Percentiles rank a stretch among this genome's conserved stretches.
phyloP scores from a whole-genome alignment of 2,888 invertebrate species.

The Hirtodrosophila cameraria region DNA sequence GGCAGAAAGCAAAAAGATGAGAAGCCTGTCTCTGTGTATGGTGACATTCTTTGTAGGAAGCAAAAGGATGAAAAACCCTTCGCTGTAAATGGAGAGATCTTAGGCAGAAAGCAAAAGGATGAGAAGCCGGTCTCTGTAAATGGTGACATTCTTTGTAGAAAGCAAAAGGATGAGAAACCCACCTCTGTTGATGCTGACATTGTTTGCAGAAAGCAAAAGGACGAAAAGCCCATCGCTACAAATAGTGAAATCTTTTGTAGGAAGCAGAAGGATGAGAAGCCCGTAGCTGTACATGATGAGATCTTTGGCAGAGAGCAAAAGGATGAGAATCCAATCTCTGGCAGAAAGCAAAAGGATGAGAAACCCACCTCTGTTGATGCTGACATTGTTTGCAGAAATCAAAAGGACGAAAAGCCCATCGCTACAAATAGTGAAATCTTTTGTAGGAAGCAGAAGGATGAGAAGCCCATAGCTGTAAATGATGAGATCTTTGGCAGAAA shows the following conservation, averaged over 20 bases:
- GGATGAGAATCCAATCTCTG: no score
- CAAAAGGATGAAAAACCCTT: background rate
- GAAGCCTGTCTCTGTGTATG: background rate
- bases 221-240: no score
- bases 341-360: constrained; percentile 2
- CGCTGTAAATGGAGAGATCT: background rate
- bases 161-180: background rate
- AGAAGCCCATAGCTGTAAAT: constrained; percentile 2
- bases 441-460: background rate
- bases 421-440: background rate
- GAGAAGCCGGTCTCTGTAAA: background rate
- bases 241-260: no score
- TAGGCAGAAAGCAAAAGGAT: constrained; percentile 4
- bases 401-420: background rate
- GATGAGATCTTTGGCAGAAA: background rate
- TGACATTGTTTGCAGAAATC: no score
- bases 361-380: background rate
- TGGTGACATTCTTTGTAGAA: background rate
- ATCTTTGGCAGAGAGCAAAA: background rate
- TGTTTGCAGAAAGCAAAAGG: no score
- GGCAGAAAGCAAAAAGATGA: constrained; percentile 4
- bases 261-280: constrained; percentile 4
- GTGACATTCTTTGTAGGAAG: background rate
- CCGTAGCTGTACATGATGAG: background rate
- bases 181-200: background rate